Evolutionary conservation across 2,888 invertebrate species (phyloP).

Genomic region (Andrena hattorfiana): DNA sequence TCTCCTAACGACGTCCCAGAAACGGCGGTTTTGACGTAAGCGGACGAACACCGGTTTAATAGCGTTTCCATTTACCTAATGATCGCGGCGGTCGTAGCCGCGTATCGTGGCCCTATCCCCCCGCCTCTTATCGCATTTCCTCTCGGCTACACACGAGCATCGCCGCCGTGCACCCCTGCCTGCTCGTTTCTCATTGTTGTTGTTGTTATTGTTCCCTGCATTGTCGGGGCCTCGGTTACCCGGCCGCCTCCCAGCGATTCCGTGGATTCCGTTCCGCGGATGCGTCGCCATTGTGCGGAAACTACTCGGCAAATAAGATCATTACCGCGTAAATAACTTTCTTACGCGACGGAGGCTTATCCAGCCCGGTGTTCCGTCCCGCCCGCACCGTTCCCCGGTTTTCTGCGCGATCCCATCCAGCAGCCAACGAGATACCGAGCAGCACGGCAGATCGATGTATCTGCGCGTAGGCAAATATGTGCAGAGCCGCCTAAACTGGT

Average conservation of each 20-base stretch:
- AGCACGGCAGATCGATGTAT: conserved; percentile 41
- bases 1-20: conserved; percentile 49
- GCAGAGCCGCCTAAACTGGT: conserved; percentile 71
- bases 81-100: conserved; percentile 75
- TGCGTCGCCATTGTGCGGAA: conserved; percentile 72
- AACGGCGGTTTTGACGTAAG: conserved; percentile 69
- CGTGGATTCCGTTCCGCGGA: conserved; percentile 51
- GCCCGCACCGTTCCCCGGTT: background rate
- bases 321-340: conserved; percentile 83
- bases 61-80: conserved; percentile 82
- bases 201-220: conserved; percentile 33
- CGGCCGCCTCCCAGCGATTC: conserved; percentile 40
- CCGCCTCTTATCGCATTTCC: conserved; percentile 83
- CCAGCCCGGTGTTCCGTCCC: background rate
- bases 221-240: conserved; percentile 51
- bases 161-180: conserved; percentile 38
- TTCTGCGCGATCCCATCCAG: conserved; percentile 8
- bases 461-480: conserved; percentile 67
- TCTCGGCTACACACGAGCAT: conserved; percentile 81
- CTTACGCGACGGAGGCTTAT: conserved; percentile 70
- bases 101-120: conserved; percentile 71
- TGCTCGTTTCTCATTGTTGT: conserved; percentile 68
- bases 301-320: conserved; percentile 83
- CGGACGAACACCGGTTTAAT: conserved; percentile 71
- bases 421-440: conserved; percentile 37